Evolutionary conservation across 2,888 invertebrate species (phyloP), one percentile per base, ranked within the genome.

Genomic region (Anagyrus pseudococci): DNA sequence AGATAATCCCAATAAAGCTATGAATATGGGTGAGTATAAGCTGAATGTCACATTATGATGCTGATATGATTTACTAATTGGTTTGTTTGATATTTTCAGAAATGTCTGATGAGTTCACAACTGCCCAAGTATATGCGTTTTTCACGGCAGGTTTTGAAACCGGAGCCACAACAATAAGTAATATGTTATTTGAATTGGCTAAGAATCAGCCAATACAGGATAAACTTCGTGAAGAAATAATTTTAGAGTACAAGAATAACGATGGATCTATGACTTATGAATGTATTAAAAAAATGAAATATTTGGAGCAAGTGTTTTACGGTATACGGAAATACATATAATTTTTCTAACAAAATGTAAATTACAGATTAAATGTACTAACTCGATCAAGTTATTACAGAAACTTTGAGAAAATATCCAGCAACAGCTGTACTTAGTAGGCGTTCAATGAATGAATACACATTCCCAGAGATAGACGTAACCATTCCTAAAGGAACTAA

Each of bases 141-240:
- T 81, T 83, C 60, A 25, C 79, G 44, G 84, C 82, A 37, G 83
- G 84, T 13, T 83, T 82, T 64, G 83, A 83, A 69, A 83, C 83
- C 0, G 82, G 82, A 0, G 81, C 83, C 0, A 76, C 81, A 1
- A 79, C 82, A 1, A 75, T 83, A 54, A 79, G 79, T 56, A 79
- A 82, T 66, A 74, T 76, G 26, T 70, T 82, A 6, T 82, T 82
- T 66, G 78, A 80, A 64, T 70, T 84, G 17, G 82, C 83, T 0
- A 58, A 77, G 4, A 75, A 82, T 69, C 79, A 73, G 2, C 70
- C 76, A 1, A 68, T 81, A 13, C 83, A 83, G 66, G 74, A 80
- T 2, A 76, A 72, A 55, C 68, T 83, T 22, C 70, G 75, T 7
- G 57, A 71, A 17, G 83, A 83, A 69, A 75, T 83, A 23, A 72